Evolutionary conservation across 2,888 invertebrate species (phyloP).

Genomic region (Hydropsyche betteni): DNA sequence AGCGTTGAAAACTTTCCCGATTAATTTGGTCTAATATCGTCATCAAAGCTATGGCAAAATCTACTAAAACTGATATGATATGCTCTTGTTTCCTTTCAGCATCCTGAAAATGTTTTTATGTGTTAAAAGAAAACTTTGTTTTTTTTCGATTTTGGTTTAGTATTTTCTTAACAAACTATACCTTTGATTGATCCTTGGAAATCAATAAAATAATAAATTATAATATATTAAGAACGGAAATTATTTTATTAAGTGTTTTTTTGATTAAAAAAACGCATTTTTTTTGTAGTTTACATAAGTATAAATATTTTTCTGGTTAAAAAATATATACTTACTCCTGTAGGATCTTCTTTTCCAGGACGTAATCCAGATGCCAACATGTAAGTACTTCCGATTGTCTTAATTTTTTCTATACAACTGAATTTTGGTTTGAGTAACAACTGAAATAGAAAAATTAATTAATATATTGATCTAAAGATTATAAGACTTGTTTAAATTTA

Average conservation of each 20-base stretch:
- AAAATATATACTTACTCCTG: constrained; percentile 65
- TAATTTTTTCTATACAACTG: constrained; percentile 97
- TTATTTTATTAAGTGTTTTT: neutral
- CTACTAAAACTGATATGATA: constrained; percentile 89
- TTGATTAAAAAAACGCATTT: neutral
- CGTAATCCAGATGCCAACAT: constrained; percentile 96
- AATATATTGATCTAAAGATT: constrained; percentile 18
- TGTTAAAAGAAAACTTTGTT: too few species aligned
- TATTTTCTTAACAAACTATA: constrained; percentile 24
- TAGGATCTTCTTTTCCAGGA: constrained; percentile 84
- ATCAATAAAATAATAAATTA: constrained; percentile 19
- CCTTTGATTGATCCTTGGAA: constrained; percentile 28
- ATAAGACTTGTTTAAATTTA: constrained; percentile 56
- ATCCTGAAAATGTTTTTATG: constrained; percentile 64
- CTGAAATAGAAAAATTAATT: constrained; percentile 60
- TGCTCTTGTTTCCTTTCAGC: constrained; percentile 83
- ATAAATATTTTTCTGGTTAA: neutral
- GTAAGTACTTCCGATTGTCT: constrained; percentile 97
- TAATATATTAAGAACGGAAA: neutral
- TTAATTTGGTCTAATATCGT: constrained; percentile 94
- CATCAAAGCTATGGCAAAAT: constrained; percentile 93
- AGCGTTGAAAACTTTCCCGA: constrained; percentile 95
- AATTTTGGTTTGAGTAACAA: constrained; percentile 92
- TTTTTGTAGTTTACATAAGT: neutral
- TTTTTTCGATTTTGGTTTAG: too few species aligned